A percentile compares a stretch with the other conserved stretches of the same genome.
Evolutionary conservation across 2,113 vertebrate species (phyloP).

Genomic region (Vombatus ursinus): DNA sequence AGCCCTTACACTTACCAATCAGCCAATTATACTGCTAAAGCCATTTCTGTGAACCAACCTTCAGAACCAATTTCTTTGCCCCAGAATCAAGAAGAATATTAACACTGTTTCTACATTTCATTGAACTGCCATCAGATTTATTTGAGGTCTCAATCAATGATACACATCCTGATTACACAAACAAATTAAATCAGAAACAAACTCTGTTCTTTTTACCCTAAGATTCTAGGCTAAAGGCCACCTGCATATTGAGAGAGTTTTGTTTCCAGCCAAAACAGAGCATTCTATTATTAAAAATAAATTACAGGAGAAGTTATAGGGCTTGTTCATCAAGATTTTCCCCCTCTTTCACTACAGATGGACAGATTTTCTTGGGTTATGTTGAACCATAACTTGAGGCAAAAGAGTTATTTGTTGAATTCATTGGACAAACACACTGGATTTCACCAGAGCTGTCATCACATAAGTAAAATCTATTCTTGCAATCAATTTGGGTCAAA

Average conservation of each 20-base stretch:
- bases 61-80: background rate
- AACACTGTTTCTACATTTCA: background rate
- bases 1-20: background rate
- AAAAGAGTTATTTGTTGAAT: background rate
- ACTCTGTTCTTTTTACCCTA: background rate
- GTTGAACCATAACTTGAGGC: background rate
- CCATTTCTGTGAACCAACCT: background rate
- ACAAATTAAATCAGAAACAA: background rate
- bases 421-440: background rate
- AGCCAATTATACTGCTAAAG: background rate
- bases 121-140: background rate
- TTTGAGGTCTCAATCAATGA: background rate
- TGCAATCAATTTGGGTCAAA: background rate
- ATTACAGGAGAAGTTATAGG: background rate
- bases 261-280: background rate
- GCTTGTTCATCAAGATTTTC: background rate
- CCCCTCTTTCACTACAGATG: background rate
- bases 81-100: background rate
- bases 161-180: background rate
- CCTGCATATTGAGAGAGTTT: background rate
- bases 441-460: background rate
- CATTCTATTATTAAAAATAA: background rate
- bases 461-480: background rate
- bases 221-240: background rate
- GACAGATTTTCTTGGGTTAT: background rate